Conservation (phyloP, 2,797 vertebrate genomes). For the Enteromius trimaculatus region DNA sequence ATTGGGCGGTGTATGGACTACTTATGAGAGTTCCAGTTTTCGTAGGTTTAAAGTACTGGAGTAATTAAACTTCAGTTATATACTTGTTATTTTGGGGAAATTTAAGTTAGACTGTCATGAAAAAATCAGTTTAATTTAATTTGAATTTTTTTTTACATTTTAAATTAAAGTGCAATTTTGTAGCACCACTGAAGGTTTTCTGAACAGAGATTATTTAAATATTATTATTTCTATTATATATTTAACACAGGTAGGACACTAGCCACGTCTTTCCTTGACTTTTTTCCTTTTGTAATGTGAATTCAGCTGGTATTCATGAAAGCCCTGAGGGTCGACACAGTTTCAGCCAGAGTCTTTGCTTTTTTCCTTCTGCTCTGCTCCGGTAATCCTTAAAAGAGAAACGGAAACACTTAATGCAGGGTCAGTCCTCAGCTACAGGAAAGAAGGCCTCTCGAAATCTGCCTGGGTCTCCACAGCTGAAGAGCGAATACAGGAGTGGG, state of each 20-base stretch:
- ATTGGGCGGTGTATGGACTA: neutral
- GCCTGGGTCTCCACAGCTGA: conserved; percentile 35
- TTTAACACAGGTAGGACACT: conserved; percentile 16
- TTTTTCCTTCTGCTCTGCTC: conserved; percentile 40
- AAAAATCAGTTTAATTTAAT: neutral
- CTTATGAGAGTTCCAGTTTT: neutral
- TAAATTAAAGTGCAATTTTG: neutral
- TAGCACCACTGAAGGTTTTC: neutral
- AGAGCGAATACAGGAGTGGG: conserved; percentile 34
- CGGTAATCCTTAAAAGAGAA: conserved; percentile 60
- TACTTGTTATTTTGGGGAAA: neutral
- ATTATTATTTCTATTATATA: neutral
- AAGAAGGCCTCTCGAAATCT: conserved; percentile 58
- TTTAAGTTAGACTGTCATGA: neutral
- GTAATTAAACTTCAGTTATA: neutral
- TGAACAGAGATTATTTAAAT: neutral
- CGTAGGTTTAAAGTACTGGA: neutral
- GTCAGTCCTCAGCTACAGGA: conserved; percentile 54
- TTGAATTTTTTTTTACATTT: too few relatives aligned
- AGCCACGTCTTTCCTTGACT: conserved; percentile 12
- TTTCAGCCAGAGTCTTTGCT: conserved; percentile 33
- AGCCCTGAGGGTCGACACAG: conserved; percentile 39
- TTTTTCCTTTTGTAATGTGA: conserved; percentile 14
- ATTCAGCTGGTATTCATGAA: conserved; percentile 40
- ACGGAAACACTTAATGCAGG: conserved; percentile 62